phyloP scores from a whole-genome alignment of 2,888 invertebrate species.

The Lasioglossum morio region DNA sequence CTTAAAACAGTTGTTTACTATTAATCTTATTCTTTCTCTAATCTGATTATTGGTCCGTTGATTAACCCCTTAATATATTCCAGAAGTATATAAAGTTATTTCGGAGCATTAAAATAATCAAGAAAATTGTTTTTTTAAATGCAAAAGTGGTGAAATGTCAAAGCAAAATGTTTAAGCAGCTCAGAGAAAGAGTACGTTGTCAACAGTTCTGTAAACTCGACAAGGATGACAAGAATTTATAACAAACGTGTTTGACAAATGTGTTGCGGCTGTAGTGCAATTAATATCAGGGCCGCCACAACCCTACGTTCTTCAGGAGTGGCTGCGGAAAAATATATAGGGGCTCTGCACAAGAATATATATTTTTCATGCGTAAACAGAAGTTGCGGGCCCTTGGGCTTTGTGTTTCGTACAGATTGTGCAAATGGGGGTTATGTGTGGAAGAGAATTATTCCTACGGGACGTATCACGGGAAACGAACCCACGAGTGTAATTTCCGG shows the following conservation, averaged over 20 bases:
- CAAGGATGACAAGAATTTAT: not conserved
- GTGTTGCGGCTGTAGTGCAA: not conserved
- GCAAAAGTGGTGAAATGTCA: not conserved
- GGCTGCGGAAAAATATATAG: not conserved
- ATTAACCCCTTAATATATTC: too few species aligned
- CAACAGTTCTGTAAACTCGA: not conserved
- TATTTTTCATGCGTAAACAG: constrained; percentile 14
- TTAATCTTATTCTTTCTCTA: not conserved
- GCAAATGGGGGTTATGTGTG: constrained; percentile 30
- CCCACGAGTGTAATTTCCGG: constrained; percentile 47
- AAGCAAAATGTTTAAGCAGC: not conserved
- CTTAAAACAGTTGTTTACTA: too few species aligned
- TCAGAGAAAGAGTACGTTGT: not conserved
- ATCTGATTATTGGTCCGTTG: not conserved
- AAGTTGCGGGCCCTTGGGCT: constrained; percentile 19
- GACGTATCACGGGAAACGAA: constrained; percentile 48
- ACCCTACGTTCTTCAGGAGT: not conserved
- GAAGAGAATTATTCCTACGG: constrained; percentile 45
- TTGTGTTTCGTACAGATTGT: constrained; percentile 24
- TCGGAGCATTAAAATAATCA: not conserved
- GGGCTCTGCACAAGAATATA: constrained; percentile 4
- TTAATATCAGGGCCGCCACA: not conserved
- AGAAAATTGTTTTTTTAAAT: not conserved
- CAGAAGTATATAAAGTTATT: not conserved
- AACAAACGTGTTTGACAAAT: not conserved